Evolutionary conservation across 2,113 vertebrate genomes (phyloP).

Genomic region (Pica pica): DNA sequence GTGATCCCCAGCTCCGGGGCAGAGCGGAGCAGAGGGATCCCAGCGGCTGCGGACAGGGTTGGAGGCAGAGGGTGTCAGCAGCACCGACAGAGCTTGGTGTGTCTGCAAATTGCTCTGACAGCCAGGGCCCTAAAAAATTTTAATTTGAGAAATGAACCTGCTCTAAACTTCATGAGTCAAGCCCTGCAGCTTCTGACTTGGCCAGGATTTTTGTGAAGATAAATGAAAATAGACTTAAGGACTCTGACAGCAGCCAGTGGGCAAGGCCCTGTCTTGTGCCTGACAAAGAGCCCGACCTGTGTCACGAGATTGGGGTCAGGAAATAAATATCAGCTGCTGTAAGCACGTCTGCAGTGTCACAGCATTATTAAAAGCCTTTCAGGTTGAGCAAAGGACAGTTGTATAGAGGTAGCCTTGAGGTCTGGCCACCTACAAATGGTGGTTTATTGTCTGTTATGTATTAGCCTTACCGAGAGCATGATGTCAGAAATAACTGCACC

Average conservation of each 20-base stretch:
- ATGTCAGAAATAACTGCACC: background rate
- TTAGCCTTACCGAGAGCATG: background rate
- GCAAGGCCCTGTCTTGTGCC: background rate
- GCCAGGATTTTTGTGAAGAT: background rate
- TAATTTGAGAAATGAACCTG: slow-evolving; percentile 22
- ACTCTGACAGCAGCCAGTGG: background rate
- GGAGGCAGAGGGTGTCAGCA: background rate
- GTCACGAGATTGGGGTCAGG: background rate
- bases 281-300: background rate
- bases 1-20: background rate
- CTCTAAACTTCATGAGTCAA: background rate
- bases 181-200: background rate
- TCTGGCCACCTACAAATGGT: background rate
- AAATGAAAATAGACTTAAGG: background rate
- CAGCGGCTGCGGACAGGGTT: background rate
- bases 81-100: background rate
- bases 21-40: background rate
- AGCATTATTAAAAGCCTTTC: background rate
- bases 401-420: background rate
- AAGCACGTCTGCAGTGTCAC: background rate
- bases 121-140: background rate
- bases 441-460: background rate
- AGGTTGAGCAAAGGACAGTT: background rate
- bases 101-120: slow-evolving; percentile 26
- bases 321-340: background rate